phyloP scores from a whole-genome alignment of 2,888 invertebrate genomes.

The Pyrocoelia pectoralis region DNA sequence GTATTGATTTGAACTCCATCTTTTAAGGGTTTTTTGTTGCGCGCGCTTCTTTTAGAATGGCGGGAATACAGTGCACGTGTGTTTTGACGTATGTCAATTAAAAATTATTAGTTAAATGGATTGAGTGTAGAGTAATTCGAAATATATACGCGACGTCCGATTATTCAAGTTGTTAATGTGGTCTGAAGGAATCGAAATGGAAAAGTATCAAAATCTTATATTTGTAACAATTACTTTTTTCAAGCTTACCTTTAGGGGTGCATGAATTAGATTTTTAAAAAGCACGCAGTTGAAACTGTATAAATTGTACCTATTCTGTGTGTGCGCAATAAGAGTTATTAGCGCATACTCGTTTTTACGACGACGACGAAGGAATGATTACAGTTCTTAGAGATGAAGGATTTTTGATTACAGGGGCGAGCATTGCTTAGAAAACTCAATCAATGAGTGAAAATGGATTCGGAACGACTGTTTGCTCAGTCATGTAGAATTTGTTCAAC shows the following conservation, averaged over 20 bases:
- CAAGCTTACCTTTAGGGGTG: conserved; percentile 41
- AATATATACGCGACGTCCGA: neutral
- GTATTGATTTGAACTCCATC: conserved; percentile 39
- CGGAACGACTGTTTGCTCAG: conserved; percentile 41
- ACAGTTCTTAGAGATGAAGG: conserved; percentile 43
- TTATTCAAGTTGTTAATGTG: neutral
- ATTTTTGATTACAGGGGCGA: conserved; percentile 44
- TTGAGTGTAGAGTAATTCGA: neutral
- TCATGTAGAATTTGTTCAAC: conserved; percentile 72
- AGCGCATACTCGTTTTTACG: conserved; percentile 51
- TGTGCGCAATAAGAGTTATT: conserved; percentile 56
- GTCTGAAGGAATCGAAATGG: neutral
- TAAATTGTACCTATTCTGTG: conserved; percentile 55
- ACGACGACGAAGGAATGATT: conserved; percentile 47
- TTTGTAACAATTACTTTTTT: conserved; percentile 34
- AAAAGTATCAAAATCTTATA: neutral
- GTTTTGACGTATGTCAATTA: conserved; percentile 54
- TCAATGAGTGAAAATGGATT: conserved; percentile 53
- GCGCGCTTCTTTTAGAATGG: conserved; percentile 47
- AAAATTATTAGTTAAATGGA: conserved; percentile 38
- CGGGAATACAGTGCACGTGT: conserved; percentile 54
- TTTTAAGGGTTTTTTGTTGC: conserved; percentile 31
- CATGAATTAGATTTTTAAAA: conserved; percentile 54
- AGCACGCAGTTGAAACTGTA: conserved; percentile 55
- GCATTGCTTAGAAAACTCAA: conserved; percentile 35